Percentiles rank a stretch among this genome's conserved stretches.
These are phyloP conservation scores for Campylorhamphus procurvoides DNA, from an alignment of 2,113 vertebrate genomes.

Conservation along the genomic window DNA sequence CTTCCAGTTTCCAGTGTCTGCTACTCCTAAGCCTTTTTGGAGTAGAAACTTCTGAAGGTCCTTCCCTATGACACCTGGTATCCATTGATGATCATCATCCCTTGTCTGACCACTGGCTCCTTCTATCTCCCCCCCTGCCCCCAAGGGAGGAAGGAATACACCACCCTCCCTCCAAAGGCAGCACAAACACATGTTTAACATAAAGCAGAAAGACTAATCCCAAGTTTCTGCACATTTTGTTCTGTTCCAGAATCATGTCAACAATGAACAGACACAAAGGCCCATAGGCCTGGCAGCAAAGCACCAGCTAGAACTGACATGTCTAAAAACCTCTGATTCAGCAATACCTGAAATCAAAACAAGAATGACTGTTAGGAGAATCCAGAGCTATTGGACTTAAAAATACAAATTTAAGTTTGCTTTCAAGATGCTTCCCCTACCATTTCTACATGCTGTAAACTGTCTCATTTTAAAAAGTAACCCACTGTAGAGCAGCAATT, in stretches of 20 bases:
- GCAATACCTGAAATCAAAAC: background rate
- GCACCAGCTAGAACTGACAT: background rate
- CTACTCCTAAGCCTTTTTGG: background rate
- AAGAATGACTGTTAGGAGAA: background rate
- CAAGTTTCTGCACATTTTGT: background rate
- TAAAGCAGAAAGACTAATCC: background rate
- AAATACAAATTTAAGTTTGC: background rate
- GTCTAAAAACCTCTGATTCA: background rate
- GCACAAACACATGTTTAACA: background rate
- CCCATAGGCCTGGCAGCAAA: background rate
- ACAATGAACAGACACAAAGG: background rate
- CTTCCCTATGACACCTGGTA: background rate
- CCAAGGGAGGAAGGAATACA: background rate
- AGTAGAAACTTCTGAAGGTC: background rate
- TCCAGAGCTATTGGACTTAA: background rate
- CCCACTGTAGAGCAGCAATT: background rate
- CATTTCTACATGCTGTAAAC: background rate
- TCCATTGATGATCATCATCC: background rate
- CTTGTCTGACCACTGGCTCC: background rate
- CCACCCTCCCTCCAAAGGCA: background rate
- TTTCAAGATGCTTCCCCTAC: background rate
- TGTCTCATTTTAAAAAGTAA: background rate
- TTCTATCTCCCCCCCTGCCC: background rate
- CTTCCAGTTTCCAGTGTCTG: background rate
- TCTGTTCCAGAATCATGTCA: background rate